Evolutionary conservation across 1,140 invertebrate genomes (phyloP), one percentile per base, ranked within the genome.

Genomic region (Pseudomyrmex flavicornis): DNA sequence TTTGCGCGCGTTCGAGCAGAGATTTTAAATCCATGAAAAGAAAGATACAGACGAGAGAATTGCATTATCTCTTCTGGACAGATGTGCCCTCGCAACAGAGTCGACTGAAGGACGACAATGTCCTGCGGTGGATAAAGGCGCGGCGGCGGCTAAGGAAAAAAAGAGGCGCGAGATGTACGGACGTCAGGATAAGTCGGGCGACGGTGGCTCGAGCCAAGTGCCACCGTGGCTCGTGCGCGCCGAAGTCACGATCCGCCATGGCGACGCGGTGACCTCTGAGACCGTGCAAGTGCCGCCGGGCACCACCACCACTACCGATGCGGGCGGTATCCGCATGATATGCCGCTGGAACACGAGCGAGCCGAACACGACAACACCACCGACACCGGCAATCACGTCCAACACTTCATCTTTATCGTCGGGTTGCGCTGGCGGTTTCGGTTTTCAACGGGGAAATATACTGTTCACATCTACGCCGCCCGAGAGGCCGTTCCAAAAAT

Each of bases 161-260:
- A 48, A 35, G 48, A 9, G 54, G 72, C 17, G n/a, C 69, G 61
- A 77, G 56, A 90, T 91, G 89, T 91, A 89, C 73, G 87, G 88
- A 65, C 86, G 88, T 56, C 76, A 80, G 63, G 72, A 82, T 12
- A 65, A 83, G 48, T 50, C 77, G 54, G 10, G 13, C 54, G 66
- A 72, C 20, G 46, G n/a, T 35, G 65, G 84, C 17, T 87, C 83
- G 68, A 9, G 63, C 62, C 82, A 70, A 74, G 79, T 50, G 84
- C 93, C 94, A 74, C 95, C 95, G 58, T 96, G 96, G 95, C 94
- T 95, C 26, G 94, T 96, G 26, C 95, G 96, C 83, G 96, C 96
- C 0, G 95, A 96, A 88, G 94, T 96, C 56, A 96, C 95, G 12
- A 95, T 95, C 52, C 93, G 93, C 15, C 95, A 95, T 79, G 91